phyloP scores from a whole-genome alignment of 1,140 invertebrate species.

The Pinna nobilis region DNA sequence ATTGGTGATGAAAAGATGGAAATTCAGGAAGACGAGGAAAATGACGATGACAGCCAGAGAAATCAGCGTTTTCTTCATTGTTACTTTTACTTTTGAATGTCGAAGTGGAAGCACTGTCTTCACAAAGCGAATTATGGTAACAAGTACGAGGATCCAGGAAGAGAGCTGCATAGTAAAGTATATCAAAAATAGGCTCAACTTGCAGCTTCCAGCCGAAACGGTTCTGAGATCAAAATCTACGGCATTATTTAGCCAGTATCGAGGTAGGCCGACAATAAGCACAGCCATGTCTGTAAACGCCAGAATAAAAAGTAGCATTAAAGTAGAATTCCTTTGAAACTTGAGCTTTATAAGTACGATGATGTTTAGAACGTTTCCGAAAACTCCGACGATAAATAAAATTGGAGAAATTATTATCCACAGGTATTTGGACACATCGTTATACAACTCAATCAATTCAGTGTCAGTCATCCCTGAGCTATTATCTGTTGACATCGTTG shows the following conservation, averaged over 20 bases:
- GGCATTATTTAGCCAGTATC: conserved; percentile 13
- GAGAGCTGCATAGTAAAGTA: conserved; percentile 47
- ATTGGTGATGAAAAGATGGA: conserved; percentile 42
- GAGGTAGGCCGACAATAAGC: conserved; percentile 20
- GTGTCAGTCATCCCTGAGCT: too few species aligned
- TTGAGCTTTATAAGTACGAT: conserved; percentile 15
- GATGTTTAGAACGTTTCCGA: conserved; percentile 39
- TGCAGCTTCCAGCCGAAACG: conserved; percentile 31
- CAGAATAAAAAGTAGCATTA: conserved; percentile 18
- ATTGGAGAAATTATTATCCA: conserved; percentile 40
- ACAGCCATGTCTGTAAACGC: conserved; percentile 39
- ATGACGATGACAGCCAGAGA: conserved; percentile 2
- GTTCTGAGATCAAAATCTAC: conserved; percentile 37
- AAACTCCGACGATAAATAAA: conserved; percentile 34
- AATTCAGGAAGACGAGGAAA: conserved; percentile 15
- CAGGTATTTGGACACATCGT: conserved; percentile 1
- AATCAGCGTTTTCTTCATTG: conserved; percentile 13
- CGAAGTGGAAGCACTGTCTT: conserved; percentile 28
- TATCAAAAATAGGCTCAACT: conserved; percentile 42
- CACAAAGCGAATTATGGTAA: conserved; percentile 45
- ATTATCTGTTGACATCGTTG: too few species aligned
- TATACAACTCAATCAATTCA: too few species aligned
- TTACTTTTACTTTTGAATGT: conserved; percentile 6
- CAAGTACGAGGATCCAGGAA: conserved; percentile 45
- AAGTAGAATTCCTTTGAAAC: conserved; percentile 24